Conservation (phyloP, 2,797 vertebrate genomes). For the Threskiornis aethiopicus region DNA sequence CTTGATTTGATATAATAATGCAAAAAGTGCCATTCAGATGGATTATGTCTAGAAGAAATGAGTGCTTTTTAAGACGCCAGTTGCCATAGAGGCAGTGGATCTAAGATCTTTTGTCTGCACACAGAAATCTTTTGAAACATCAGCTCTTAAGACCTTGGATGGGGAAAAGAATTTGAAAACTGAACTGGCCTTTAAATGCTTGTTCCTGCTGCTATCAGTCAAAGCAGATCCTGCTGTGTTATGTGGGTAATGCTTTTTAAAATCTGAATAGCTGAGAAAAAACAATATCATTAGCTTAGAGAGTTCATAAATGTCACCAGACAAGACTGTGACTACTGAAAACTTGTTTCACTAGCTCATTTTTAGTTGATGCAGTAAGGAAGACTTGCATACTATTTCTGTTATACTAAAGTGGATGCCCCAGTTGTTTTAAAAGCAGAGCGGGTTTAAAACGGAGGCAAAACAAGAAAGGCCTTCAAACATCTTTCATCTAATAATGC, state of each 20-base stretch:
- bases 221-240: background rate
- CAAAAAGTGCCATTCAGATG: constrained; percentile 56
- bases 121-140: constrained; percentile 16
- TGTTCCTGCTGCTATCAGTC: constrained; percentile 19
- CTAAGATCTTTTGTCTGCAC: constrained; percentile 40
- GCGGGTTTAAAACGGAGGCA: background rate
- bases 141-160: background rate
- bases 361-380: background rate
- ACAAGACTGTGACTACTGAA: background rate
- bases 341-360: background rate
- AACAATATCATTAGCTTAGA: background rate
- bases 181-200: background rate
- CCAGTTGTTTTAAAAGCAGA: background rate
- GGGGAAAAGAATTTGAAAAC: background rate
- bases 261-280: constrained; percentile 24
- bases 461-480: background rate
- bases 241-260: constrained; percentile 19
- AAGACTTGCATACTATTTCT: background rate
- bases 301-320: constrained; percentile 7
- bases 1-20: constrained; percentile 58
- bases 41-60: constrained; percentile 63
- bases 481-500: background rate
- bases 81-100: constrained; percentile 60
- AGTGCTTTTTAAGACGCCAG: constrained; percentile 43
- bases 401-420: background rate